Percentiles rank a stretch among this genome's conserved stretches.
Evolutionary conservation across 1,140 invertebrate species (phyloP).

Genomic region (Bombus confusus): DNA sequence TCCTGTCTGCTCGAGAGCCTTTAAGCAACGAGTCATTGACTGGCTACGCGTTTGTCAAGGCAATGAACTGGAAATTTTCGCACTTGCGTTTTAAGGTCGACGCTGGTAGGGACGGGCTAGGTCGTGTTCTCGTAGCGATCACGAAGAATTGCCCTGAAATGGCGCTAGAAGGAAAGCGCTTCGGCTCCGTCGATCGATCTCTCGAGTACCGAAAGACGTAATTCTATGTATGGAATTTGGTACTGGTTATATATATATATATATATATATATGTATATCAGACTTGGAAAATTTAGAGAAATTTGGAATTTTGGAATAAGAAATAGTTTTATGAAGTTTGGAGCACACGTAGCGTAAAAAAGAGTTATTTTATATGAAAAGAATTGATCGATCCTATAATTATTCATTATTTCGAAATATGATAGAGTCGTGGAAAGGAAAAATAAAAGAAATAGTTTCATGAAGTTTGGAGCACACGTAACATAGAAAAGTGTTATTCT

Average conservation of each 20-base stretch:
- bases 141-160: constrained; percentile 1
- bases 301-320: background rate
- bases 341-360: too few relatives aligned
- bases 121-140: background rate
- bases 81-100: constrained; percentile 45
- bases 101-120: background rate
- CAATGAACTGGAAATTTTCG: constrained; percentile 51
- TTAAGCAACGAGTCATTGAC: constrained; percentile 58
- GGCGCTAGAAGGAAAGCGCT: background rate
- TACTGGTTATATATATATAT: too few relatives aligned
- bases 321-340: too few relatives aligned
- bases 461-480: too few relatives aligned
- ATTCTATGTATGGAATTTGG: background rate
- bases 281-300: background rate
- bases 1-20: constrained; percentile 62
- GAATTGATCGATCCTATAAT: too few relatives aligned
- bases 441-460: too few relatives aligned
- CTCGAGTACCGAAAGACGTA: background rate
- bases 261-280: too few relatives aligned
- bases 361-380: too few relatives aligned
- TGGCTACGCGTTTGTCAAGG: constrained; percentile 46
- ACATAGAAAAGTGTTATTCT: too few relatives aligned
- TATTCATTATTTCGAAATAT: too few relatives aligned
- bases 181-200: background rate
- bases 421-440: too few relatives aligned